These are phyloP conservation scores for Suricata suricatta DNA, from an alignment of 2,113 vertebrate species.

Conservation along the genomic window DNA sequence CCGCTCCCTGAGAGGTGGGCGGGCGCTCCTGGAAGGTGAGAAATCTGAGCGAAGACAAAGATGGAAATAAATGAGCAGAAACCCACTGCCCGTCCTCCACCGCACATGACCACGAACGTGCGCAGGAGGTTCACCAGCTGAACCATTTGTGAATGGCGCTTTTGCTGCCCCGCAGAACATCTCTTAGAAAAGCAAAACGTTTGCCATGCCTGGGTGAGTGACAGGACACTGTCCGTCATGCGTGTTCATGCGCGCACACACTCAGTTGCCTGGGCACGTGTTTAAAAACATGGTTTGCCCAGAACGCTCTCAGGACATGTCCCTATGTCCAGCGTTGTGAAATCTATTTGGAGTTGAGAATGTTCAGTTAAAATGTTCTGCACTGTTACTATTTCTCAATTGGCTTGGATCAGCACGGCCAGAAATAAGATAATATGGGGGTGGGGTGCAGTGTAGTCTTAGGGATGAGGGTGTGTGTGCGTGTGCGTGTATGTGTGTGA, in stretches of 20 bases:
- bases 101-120: neutral
- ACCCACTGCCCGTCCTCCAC: accelerated
- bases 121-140: neutral
- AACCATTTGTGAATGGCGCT: neutral
- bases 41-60: neutral
- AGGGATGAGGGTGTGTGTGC: neutral
- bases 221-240: accelerated
- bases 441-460: neutral
- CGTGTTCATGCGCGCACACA: neutral
- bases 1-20: neutral
- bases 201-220: neutral
- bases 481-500: neutral
- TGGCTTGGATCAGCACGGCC: constrained; percentile 19
- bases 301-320: constrained; percentile 18
- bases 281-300: constrained; percentile 23
- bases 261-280: neutral
- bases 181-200: neutral
- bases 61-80: neutral
- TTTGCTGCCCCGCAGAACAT: neutral
- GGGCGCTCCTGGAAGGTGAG: neutral
- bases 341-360: neutral
- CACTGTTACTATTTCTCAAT: constrained; percentile 67
- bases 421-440: constrained; percentile 41
- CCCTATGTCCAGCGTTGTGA: neutral
- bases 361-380: constrained; percentile 44